Conservation (phyloP, 1,140 invertebrate genomes). For the Lasioglossum albipes region DNA sequence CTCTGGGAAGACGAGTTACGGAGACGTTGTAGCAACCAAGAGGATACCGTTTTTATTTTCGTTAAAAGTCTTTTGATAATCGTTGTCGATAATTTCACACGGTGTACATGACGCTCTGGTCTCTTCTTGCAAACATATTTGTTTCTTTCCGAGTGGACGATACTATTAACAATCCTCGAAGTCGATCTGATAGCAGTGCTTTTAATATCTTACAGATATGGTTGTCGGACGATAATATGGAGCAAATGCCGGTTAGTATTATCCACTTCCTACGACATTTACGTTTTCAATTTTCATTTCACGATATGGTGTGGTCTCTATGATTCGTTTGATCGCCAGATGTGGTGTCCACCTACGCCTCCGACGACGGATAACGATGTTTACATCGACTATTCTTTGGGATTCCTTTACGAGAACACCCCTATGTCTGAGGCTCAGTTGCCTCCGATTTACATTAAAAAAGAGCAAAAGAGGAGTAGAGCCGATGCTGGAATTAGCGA, state of each 20-base stretch:
- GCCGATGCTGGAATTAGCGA: constrained; percentile 82
- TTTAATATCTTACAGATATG: constrained; percentile 83
- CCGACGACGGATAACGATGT: constrained; percentile 94
- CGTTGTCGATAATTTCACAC: neutral
- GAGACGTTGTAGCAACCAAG: constrained; percentile 7
- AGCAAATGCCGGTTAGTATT: constrained; percentile 88
- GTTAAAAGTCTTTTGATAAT: neutral
- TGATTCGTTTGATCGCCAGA: constrained; percentile 80
- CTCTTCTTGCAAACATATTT: neutral
- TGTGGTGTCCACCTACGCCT: constrained; percentile 97
- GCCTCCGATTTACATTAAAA: constrained; percentile 91
- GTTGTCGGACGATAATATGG: constrained; percentile 86
- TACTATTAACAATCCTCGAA: constrained; percentile 1
- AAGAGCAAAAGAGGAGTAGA: constrained; percentile 87
- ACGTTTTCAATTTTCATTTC: neutral
- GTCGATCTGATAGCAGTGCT: constrained; percentile 36
- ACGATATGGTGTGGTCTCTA: neutral
- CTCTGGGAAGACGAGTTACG: neutral
- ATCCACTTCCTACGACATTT: neutral
- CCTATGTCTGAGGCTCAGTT: constrained; percentile 91
- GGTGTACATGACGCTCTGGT: constrained; percentile 24
- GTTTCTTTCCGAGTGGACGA: constrained; percentile 19
- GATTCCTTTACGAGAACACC: constrained; percentile 91
- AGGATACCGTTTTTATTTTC: neutral
- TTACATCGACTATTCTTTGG: constrained; percentile 92